Conservation (phyloP, 2,888 invertebrate species). For the Automeris io region DNA sequence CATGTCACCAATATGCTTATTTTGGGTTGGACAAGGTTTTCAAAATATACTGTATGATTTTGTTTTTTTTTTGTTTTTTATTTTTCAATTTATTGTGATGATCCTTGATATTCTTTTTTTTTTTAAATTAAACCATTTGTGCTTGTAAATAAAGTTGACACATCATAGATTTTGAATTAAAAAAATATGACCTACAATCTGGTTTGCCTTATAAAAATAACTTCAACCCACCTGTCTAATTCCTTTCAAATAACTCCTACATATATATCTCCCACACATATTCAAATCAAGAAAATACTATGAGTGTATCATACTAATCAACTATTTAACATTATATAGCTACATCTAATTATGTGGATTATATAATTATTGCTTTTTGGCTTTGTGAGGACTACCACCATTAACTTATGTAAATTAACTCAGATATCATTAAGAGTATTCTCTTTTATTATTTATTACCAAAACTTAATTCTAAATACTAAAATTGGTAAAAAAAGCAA, state of each 20-base stretch:
- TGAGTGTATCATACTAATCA: conserved; percentile 6
- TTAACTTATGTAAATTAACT: too few species aligned
- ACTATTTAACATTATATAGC: too few species aligned
- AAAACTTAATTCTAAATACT: too few species aligned
- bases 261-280: conserved; percentile 23
- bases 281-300: conserved; percentile 23
- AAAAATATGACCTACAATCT: conserved; percentile 8
- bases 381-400: too few species aligned
- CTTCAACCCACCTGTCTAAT: conserved; percentile 3
- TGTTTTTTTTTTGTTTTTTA: too few species aligned
- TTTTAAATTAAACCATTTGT: not conserved
- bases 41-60: conserved; percentile 3
- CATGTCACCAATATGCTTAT: too few species aligned
- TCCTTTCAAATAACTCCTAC: conserved; percentile 29
- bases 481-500: too few species aligned
- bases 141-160: not conserved
- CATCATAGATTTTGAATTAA: not conserved
- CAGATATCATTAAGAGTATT: too few species aligned
- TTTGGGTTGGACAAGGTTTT: conserved; percentile 3
- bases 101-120: not conserved
- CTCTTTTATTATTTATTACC: too few species aligned
- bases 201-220: conserved; percentile 3
- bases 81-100: conserved; percentile 4
- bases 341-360: too few species aligned
- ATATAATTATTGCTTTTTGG: too few species aligned